These are phyloP conservation scores for Rhynchonycteris naso DNA, from an alignment of 2,797 vertebrate species.

Conservation along the genomic window DNA sequence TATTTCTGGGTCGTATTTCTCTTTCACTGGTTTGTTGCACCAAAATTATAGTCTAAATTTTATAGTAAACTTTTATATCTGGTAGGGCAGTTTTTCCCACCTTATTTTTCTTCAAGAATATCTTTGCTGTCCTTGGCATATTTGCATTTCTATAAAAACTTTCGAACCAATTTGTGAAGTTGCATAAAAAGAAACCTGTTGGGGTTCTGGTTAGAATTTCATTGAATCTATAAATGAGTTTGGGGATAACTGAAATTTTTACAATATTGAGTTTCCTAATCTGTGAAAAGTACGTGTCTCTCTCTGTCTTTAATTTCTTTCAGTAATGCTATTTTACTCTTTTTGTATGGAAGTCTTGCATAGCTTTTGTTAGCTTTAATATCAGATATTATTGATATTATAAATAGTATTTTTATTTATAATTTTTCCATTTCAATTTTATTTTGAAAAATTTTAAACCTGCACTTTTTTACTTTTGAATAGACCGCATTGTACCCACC, in stretches of 20 bases:
- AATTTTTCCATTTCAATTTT: constrained; percentile 25
- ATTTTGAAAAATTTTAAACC: constrained; percentile 22
- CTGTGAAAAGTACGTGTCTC: background rate
- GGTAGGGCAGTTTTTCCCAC: background rate
- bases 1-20: constrained; percentile 16
- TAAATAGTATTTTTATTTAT: background rate
- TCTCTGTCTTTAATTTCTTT: constrained; percentile 39
- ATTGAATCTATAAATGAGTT: constrained; percentile 4
- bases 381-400: background rate
- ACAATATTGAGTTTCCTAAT: constrained; percentile 25
- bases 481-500: background rate
- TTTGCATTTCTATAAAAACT: constrained; percentile 23
- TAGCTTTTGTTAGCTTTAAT: constrained; percentile 47
- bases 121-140: background rate
- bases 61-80: background rate
- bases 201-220: background rate
- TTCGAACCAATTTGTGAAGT: background rate
- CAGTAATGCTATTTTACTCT: background rate
- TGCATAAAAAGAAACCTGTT: background rate
- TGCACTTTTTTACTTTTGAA: background rate
- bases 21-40: background rate
- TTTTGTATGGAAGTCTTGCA: constrained; percentile 12
- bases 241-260: constrained; percentile 30
- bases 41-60: constrained; percentile 32
- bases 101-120: background rate